These are phyloP conservation scores for Xanthia icteritia DNA, from an alignment of 2,888 invertebrate genomes.

Conservation along the genomic window DNA sequence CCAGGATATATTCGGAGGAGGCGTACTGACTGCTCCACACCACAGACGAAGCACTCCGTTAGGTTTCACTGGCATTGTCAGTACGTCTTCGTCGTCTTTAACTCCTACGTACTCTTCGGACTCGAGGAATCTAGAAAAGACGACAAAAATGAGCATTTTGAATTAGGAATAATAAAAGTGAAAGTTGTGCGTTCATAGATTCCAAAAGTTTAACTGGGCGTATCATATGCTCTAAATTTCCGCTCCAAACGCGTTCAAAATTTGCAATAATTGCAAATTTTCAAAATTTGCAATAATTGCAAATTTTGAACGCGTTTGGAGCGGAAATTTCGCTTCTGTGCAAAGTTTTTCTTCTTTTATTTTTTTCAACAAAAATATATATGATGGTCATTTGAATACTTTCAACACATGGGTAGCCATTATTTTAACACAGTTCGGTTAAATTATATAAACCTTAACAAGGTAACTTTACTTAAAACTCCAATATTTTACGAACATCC, in stretches of 20 bases:
- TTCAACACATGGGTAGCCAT: neutral
- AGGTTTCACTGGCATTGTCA: slow-evolving; percentile 79
- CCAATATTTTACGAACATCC: slow-evolving; percentile 7
- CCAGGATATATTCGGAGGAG: slow-evolving; percentile 91
- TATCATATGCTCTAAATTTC: no score
- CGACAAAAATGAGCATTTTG: neutral
- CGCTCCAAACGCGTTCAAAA: no score
- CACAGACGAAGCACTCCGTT: slow-evolving; percentile 89
- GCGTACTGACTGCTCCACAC: slow-evolving; percentile 92
- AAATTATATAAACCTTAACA: neutral
- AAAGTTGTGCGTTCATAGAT: neutral
- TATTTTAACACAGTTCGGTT: neutral
- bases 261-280: neutral
- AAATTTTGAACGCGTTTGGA: neutral
- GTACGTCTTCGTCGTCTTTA: slow-evolving; percentile 78
- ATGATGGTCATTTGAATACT: neutral
- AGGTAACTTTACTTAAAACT: neutral
- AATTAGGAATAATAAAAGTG: neutral
- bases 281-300: no score
- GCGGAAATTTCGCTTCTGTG: no score
- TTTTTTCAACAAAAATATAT: neutral
- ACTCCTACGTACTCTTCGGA: slow-evolving; percentile 84
- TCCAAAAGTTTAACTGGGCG: neutral
- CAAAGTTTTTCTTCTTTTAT: neutral
- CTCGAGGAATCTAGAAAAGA: slow-evolving; percentile 81